Evolutionary conservation across 2,113 vertebrate genomes (phyloP).

Genomic region (Meleagris gallopavo): DNA sequence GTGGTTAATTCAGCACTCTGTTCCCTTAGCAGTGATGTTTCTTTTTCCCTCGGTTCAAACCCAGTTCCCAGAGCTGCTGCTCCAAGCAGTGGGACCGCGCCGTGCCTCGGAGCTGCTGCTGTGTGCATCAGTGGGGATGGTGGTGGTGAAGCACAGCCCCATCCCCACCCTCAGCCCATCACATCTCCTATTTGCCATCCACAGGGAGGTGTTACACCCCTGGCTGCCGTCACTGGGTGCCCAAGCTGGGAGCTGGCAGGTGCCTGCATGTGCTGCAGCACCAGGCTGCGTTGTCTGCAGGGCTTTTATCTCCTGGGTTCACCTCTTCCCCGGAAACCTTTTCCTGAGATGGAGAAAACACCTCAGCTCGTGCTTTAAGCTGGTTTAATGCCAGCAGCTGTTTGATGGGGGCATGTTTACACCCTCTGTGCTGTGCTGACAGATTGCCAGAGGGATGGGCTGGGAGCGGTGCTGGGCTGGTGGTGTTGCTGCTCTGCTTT

Average conservation of each 20-base stretch:
- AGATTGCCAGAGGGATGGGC: background rate
- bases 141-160: background rate
- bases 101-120: background rate
- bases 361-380: background rate
- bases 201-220: background rate
- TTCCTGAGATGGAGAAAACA: background rate
- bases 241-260: background rate
- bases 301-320: background rate
- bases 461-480: background rate
- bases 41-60: background rate
- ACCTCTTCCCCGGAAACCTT: constrained; percentile 26
- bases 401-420: background rate
- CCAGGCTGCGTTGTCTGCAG: background rate
- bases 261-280: background rate
- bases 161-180: background rate
- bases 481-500: background rate
- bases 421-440: background rate
- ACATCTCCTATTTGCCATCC: accelerated
- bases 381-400: background rate
- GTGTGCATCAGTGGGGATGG: background rate
- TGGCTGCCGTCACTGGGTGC: too few relatives aligned
- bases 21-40: constrained; percentile 29
- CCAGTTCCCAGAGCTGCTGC: background rate
- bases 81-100: background rate
- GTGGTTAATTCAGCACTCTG: constrained; percentile 58